phyloP scores from a whole-genome alignment of 2,888 invertebrate genomes.

The Cephus sareptanus region DNA sequence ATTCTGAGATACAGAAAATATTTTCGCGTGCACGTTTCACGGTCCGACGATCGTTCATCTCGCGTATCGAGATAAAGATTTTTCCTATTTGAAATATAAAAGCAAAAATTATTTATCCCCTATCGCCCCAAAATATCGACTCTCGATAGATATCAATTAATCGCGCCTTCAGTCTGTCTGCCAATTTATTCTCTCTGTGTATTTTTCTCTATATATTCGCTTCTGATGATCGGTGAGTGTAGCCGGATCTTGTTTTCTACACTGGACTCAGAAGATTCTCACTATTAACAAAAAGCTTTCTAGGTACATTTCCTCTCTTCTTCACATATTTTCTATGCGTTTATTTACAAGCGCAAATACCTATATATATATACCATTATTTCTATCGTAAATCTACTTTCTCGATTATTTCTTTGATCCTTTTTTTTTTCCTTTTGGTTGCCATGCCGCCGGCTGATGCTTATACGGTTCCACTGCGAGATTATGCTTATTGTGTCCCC shows the following conservation, averaged over 20 bases:
- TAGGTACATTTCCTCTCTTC: constrained; percentile 55
- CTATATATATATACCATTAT: neutral
- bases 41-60: neutral
- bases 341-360: constrained; percentile 3
- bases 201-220: constrained; percentile 56
- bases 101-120: neutral
- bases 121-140: neutral
- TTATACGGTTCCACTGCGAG: neutral
- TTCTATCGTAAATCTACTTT: neutral
- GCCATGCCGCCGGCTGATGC: neutral
- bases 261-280: constrained; percentile 64
- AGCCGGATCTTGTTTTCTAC: constrained; percentile 64
- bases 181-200: constrained; percentile 54
- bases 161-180: constrained; percentile 16
- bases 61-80: neutral
- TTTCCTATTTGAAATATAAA: neutral
- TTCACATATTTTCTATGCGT: constrained; percentile 14
- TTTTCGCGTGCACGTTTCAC: neutral
- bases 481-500: neutral
- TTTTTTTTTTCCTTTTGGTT: neutral
- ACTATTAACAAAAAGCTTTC: constrained; percentile 64
- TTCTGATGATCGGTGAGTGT: constrained; percentile 61
- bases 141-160: neutral
- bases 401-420: neutral
- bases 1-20: neutral